These are phyloP conservation scores for Parauchenoglanis punctatus DNA, from an alignment of 2,797 vertebrate species.

Conservation along the genomic window DNA sequence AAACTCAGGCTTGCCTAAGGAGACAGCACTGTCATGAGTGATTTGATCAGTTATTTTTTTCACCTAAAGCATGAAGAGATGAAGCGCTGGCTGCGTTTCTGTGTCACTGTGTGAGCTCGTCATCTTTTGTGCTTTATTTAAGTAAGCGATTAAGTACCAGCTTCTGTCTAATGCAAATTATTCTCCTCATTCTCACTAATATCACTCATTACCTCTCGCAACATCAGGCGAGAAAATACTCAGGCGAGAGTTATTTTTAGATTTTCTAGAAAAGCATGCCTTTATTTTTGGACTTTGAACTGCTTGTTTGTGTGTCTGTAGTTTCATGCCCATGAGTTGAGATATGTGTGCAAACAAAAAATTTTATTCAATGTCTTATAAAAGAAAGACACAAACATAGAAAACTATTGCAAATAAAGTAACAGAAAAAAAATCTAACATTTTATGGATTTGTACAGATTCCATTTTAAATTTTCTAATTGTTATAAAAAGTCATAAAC, in stretches of 20 bases:
- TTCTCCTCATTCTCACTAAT: not conserved
- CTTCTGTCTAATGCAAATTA: not conserved
- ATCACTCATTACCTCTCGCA: not conserved
- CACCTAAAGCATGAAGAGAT: not conserved
- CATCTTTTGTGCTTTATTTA: not conserved
- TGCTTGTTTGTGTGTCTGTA: not conserved
- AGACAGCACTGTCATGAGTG: constrained; percentile 29
- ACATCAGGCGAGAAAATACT: not conserved
- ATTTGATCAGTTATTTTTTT: constrained; percentile 19
- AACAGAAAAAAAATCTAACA: not conserved
- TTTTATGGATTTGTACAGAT: not conserved
- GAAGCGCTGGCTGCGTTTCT: not conserved
- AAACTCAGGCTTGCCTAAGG: not conserved
- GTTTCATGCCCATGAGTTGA: not conserved
- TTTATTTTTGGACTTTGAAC: not conserved
- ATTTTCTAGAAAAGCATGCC: not conserved
- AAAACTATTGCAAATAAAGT: not conserved
- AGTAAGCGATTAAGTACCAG: not conserved
- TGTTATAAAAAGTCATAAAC: not conserved
- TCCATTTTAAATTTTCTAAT: no score
- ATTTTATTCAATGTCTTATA: not conserved
- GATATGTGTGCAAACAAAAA: not conserved
- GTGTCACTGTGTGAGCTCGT: not conserved
- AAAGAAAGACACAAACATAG: no score
- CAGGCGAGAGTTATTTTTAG: not conserved